Base-by-base conservation (phyloP, 2,888 invertebrate species). In the Folsomia candida region DNA sequence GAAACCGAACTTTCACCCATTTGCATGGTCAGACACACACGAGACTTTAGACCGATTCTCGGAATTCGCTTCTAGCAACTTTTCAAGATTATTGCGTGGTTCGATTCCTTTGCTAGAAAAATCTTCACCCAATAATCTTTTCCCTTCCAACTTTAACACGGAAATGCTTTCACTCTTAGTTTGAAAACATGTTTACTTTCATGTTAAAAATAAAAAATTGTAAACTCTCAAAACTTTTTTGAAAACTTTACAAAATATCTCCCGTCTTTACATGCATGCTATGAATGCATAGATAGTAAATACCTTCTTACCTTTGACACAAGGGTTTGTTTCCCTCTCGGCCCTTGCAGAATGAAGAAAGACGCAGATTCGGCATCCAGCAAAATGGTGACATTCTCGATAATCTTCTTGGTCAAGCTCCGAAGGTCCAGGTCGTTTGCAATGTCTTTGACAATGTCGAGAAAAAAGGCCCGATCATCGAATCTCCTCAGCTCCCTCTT, bases 401-500 rank as follows among this genome's bases (percentile, higher is more conserved):
- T 83, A 60, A 85, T 85, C 80, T 86, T 85, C 65, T 83, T 82
- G 37, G 85, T 85, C 54, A 86, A 80, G 69, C 84, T 84, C 78
- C 82, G 82, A 11, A 85, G 82, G 79, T 86, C 85, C 67, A 86
- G 81, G 77, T 86, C 86, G 63, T 85, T 85, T 29, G 86, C 85
- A 63, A 86, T 85, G 78, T 86, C 86, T 71, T 85, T 83, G 26
- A 86, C 85, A 73, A 85, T 84, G 76, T 85, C 84, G 72, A 86
- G 81, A 78, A 86, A 85, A 80, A 86, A 86, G 71, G 85, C 85
- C 29, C 83, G 79, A 76, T 85, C 86, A 73, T 85, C 85, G 76
- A 81, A 81, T 20, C 75, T 72, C 54, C 80, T 75, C 65, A 81
- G 78, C 61, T 83, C 83, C 4, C 82, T 79, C 79, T 86, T 86